phyloP scores from a whole-genome alignment of 2,797 vertebrate genomes.

The Lacerta agilis region DNA sequence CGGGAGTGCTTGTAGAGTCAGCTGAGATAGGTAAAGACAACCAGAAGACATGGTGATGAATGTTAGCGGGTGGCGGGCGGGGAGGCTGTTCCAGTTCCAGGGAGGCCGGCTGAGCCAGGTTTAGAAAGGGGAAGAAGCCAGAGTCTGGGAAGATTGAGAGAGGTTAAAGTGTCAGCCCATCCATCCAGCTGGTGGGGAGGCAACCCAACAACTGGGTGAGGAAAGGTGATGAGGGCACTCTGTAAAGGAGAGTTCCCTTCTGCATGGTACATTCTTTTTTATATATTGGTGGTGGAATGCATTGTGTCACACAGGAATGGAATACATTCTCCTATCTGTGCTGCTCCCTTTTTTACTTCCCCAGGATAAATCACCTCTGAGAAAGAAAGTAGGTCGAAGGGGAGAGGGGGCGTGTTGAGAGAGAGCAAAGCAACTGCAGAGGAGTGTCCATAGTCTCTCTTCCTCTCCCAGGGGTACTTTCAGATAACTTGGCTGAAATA shows the following conservation, averaged over 20 bases:
- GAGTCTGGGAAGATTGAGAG: background rate
- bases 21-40: conserved; percentile 16
- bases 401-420: background rate
- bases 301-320: background rate
- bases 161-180: conserved; percentile 7
- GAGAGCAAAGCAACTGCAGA: background rate
- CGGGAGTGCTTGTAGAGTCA: conserved; percentile 4
- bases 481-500: background rate
- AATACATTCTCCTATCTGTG: background rate
- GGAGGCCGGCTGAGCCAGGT: background rate
- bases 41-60: background rate
- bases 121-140: background rate
- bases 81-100: background rate
- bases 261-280: background rate
- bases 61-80: too few relatives aligned
- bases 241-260: background rate
- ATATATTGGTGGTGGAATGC: background rate
- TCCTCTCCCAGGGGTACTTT: background rate
- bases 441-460: background rate
- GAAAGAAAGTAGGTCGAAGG: background rate
- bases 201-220: conserved; percentile 4
- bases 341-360: conserved; percentile 7
- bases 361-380: background rate
- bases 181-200: background rate
- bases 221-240: background rate